Conservation (phyloP, 2,888 invertebrate species). For the Hydropsyche betteni region DNA sequence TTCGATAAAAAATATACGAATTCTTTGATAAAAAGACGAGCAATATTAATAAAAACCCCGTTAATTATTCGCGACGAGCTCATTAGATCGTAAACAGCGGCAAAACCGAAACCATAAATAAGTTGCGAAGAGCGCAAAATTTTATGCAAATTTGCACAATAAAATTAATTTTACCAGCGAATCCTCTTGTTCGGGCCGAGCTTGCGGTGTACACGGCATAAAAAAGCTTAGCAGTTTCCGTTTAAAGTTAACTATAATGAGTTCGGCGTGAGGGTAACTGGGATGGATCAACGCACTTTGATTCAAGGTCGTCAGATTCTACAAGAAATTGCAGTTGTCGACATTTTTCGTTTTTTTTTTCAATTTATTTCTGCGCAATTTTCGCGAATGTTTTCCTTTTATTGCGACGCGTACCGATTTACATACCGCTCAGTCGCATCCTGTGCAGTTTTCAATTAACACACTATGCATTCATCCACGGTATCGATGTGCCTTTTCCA, state of each 20-base stretch:
- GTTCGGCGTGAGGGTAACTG: constrained; percentile 22
- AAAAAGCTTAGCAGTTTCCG: neutral
- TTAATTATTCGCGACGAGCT: too few relatives aligned
- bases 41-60: too few relatives aligned
- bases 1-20: too few relatives aligned
- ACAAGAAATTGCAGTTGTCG: neutral
- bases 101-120: too few relatives aligned
- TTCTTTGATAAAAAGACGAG: too few relatives aligned
- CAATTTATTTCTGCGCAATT: neutral
- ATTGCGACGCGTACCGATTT: constrained; percentile 13
- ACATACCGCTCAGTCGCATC: constrained; percentile 9
- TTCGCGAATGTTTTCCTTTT: neutral
- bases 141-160: neutral
- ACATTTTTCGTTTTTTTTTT: neutral
- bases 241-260: constrained; percentile 26
- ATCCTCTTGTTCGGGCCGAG: neutral
- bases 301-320: constrained; percentile 7
- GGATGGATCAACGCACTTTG: constrained; percentile 29
- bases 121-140: neutral
- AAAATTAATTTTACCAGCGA: neutral
- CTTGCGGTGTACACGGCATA: neutral
- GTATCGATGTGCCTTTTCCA: too few relatives aligned
- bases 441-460: neutral
- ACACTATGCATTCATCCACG: too few relatives aligned
- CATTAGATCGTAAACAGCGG: too few relatives aligned